phyloP scores from a whole-genome alignment of 2,113 vertebrate genomes.

The Parus major region DNA sequence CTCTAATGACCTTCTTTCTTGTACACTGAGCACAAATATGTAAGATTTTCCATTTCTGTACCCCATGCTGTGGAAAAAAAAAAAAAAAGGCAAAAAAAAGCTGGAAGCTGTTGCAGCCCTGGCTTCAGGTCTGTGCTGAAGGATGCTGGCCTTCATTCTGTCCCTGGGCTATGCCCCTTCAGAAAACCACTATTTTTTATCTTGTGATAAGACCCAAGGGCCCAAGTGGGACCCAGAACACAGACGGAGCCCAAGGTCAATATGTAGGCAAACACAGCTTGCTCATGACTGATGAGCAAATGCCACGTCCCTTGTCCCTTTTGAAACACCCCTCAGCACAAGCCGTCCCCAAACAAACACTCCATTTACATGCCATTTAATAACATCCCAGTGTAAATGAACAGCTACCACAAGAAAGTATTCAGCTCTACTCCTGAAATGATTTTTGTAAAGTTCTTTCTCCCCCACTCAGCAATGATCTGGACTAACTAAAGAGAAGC shows the following conservation, averaged over 20 bases:
- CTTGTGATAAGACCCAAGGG: background rate
- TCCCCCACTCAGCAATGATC: background rate
- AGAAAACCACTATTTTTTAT: background rate
- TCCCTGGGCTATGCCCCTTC: background rate
- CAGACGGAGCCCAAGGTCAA: background rate
- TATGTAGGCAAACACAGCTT: background rate
- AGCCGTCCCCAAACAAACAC: background rate
- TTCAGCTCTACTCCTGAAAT: background rate
- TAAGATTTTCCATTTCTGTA: background rate
- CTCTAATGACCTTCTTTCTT: background rate
- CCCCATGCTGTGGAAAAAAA: background rate
- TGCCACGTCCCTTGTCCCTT: rapidly evolving
- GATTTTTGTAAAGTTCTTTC: background rate
- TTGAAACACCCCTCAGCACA: rapidly evolving
- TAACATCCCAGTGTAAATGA: background rate
- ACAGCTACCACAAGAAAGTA: background rate
- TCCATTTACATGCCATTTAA: background rate
- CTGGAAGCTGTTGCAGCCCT: background rate
- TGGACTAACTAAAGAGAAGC: background rate
- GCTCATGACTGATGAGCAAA: background rate
- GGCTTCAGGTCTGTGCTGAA: background rate
- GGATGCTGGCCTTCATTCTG: background rate
- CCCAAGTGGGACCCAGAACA: background rate
- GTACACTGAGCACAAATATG: background rate
- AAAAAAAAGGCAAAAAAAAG: background rate